These are phyloP conservation scores for Amyelois transitella DNA, from an alignment of 1,140 invertebrate genomes.

Conservation along the genomic window DNA sequence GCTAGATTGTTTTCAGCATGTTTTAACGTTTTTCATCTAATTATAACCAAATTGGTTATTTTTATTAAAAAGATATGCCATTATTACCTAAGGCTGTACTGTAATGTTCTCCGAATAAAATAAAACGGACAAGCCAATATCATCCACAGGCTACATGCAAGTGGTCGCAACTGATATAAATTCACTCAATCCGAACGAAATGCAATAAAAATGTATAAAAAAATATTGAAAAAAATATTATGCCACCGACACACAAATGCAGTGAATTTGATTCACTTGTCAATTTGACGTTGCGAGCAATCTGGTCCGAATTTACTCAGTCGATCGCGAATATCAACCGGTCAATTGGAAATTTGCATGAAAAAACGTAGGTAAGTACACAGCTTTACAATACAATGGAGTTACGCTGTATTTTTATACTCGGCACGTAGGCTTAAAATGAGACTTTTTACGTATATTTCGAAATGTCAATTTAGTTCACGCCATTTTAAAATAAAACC, in stretches of 20 bases:
- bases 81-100: too few relatives aligned
- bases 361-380: slow-evolving; percentile 50
- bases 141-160: too few relatives aligned
- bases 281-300: slow-evolving; percentile 65
- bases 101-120: too few relatives aligned
- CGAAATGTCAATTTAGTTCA: neutral
- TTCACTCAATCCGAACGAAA: neutral
- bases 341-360: slow-evolving; percentile 65
- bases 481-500: neutral
- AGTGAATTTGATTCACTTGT: slow-evolving; percentile 64
- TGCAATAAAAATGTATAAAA: neutral
- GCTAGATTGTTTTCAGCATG: too few relatives aligned
- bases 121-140: too few relatives aligned
- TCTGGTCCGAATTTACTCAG: slow-evolving; percentile 64
- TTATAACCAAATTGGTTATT: too few relatives aligned
- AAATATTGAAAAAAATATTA: slow-evolving; percentile 18
- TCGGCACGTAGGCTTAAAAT: neutral
- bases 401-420: neutral
- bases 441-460: neutral
- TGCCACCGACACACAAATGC: slow-evolving; percentile 39
- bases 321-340: slow-evolving; percentile 56
- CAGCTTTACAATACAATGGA: slow-evolving; percentile 16
- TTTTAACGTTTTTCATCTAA: too few relatives aligned
- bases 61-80: too few relatives aligned
- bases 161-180: too few relatives aligned